Evolutionary conservation across 2,113 vertebrate genomes (phyloP).

Genomic region (Poicephalus gulielmi): DNA sequence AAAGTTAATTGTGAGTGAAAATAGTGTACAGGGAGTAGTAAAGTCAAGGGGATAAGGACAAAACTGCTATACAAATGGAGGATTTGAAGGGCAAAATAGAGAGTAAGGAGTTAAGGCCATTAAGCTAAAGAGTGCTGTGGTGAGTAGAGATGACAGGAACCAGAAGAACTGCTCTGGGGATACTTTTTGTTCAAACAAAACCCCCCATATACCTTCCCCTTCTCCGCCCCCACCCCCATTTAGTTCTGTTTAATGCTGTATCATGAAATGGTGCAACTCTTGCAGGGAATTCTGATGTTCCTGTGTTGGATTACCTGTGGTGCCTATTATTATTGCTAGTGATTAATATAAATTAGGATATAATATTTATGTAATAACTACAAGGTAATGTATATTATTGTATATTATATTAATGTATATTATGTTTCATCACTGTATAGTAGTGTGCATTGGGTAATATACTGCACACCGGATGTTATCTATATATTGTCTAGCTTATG

Average conservation of each 20-base stretch:
- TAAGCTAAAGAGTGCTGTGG: background rate
- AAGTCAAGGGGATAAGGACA: background rate
- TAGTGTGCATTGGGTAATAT: too few species aligned
- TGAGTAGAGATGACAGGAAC: background rate
- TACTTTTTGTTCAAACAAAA: background rate
- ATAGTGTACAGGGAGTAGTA: background rate
- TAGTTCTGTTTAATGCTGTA: background rate
- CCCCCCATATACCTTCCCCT: background rate
- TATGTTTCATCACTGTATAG: background rate
- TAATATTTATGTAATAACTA: background rate
- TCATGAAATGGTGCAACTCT: background rate
- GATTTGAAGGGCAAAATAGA: background rate
- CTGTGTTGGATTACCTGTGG: background rate
- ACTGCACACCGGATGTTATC: background rate
- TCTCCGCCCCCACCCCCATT: too few species aligned
- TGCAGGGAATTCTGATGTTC: background rate
- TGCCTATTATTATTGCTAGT: too few species aligned
- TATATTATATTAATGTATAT: too few species aligned
- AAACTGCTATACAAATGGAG: background rate
- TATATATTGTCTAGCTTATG: background rate
- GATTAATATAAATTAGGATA: background rate
- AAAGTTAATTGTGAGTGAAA: conserved; percentile 59
- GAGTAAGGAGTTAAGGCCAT: background rate
- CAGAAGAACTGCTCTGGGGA: background rate
- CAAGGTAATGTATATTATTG: too few species aligned